Base-by-base conservation (phyloP, 2,888 invertebrate genomes). In the Unio delphinus region DNA sequence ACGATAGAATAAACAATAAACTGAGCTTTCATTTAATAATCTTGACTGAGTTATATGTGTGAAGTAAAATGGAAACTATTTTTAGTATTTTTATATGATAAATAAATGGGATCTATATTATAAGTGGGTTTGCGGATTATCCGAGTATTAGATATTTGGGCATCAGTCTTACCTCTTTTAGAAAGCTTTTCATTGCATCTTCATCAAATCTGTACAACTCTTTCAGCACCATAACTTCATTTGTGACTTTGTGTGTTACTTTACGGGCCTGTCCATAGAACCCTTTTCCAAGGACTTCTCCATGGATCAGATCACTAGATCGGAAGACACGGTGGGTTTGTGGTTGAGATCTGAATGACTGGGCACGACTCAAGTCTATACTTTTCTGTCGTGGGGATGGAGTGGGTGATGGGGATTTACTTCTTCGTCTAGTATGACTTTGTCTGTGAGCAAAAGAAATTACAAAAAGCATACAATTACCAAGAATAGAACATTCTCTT, bases 141-240 rank as follows among this genome's bases (percentile, higher is more conserved):
- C 15, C 3, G 45, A 45, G 3, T 15, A 45, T 45, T 11, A 11
- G 15, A 7, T 23, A n/a, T 17, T 58, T 58, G 18, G 23, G 23
- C 2, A 1, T 26, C 11, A 20, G 28, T 62, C 78, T 82, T 80
- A 97, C 97, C 93, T 98, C 98, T 91, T 97, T 97, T 56, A 98
- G 92, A 88, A 98, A 98, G 91, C 95, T 96, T 83, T 94, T 94
- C 89, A 98, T 97, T 1, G 97, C 97, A 85, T 96, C 96, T 87
- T 97, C 97, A 87, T 98, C 97, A 30, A 97, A 95, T 68, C 96
- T 92, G 91, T 96, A 95, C 69, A 98, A 92, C 88, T 98, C 97
- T 87, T 98, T 98, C 60, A 98, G 93, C 81, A 98, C 97, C 97
- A 98, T 97, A 61, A 96, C 95, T 91, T 98, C 97, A 77, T 94